phyloP scores from a whole-genome alignment of 2,113 vertebrate genomes.

The Glaucidium brasilianum region DNA sequence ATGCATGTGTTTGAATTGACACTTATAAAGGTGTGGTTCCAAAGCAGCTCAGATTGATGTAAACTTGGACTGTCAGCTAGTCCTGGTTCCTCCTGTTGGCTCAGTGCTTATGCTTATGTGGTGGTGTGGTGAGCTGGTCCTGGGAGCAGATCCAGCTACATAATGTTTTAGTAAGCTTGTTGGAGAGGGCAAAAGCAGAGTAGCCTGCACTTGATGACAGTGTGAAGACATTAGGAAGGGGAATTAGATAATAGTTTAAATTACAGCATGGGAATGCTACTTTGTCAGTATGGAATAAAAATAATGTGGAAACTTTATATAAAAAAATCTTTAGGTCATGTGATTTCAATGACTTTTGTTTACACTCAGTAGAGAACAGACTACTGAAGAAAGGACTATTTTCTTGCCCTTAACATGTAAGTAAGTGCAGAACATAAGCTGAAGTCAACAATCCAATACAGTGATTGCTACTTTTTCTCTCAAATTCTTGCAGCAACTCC shows the following conservation, averaged over 20 bases:
- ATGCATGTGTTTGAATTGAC: background rate
- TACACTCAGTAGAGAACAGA: background rate
- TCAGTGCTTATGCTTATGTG: background rate
- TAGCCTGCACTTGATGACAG: background rate
- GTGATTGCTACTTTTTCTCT: background rate
- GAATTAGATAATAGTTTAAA: background rate
- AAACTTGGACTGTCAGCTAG: background rate
- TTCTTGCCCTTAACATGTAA: background rate
- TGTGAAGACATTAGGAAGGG: background rate
- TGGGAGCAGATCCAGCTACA: background rate
- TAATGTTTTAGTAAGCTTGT: background rate
- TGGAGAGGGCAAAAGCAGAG: background rate
- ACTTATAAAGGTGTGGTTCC: background rate
- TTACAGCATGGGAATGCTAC: background rate
- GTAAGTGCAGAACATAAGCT: background rate
- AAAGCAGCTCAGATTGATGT: background rate
- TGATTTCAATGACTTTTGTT: background rate
- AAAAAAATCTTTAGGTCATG: background rate
- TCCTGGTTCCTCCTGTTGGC: background rate
- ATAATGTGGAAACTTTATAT: background rate
- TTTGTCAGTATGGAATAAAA: background rate
- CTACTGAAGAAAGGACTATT: background rate
- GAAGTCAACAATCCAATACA: background rate
- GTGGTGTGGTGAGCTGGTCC: background rate
- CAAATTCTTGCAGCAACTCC: background rate